Evolutionary conservation across 2,113 vertebrate species (phyloP).

Genomic region (Tenrec ecaudatus): DNA sequence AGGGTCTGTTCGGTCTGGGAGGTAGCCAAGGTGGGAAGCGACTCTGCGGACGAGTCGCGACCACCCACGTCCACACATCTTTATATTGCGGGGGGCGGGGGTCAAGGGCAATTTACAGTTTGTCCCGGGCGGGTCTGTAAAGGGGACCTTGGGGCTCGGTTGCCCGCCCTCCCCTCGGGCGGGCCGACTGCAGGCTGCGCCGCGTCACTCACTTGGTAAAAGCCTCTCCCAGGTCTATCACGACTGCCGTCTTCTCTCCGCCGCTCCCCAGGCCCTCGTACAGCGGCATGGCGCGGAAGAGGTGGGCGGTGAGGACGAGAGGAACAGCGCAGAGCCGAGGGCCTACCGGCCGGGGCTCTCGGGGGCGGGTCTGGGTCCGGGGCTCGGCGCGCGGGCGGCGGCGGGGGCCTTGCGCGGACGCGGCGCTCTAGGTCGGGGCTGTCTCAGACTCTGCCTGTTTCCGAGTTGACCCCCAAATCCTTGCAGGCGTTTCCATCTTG

Average conservation of each 20-base stretch:
- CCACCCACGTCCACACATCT: not conserved
- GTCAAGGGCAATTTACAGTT: not conserved
- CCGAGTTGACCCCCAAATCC: too few relatives aligned
- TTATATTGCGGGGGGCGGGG: not conserved
- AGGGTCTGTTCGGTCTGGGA: not conserved
- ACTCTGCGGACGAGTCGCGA: not conserved
- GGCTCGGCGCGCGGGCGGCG: not conserved
- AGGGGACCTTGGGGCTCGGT: not conserved
- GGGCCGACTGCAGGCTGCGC: not conserved
- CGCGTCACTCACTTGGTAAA: constrained; percentile 94
- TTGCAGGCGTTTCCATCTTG: rapidly evolving
- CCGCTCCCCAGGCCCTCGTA: constrained; percentile 96
- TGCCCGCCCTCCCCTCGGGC: not conserved
- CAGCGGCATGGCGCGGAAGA: constrained; percentile 89
- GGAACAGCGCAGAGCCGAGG: rapidly evolving
- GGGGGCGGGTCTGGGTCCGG: not conserved
- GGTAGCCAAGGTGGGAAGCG: not conserved
- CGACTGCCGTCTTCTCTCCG: constrained; percentile 96
- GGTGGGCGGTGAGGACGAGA: rapidly evolving
- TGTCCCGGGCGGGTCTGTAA: not conserved
- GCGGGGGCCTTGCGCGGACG: not conserved
- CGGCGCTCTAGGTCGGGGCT: not conserved
- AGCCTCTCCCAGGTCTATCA: constrained; percentile 95
- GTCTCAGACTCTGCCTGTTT: not conserved
- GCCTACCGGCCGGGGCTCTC: rapidly evolving